Conservation (phyloP, 2,888 invertebrate species). For the Mamestra brassicae region DNA sequence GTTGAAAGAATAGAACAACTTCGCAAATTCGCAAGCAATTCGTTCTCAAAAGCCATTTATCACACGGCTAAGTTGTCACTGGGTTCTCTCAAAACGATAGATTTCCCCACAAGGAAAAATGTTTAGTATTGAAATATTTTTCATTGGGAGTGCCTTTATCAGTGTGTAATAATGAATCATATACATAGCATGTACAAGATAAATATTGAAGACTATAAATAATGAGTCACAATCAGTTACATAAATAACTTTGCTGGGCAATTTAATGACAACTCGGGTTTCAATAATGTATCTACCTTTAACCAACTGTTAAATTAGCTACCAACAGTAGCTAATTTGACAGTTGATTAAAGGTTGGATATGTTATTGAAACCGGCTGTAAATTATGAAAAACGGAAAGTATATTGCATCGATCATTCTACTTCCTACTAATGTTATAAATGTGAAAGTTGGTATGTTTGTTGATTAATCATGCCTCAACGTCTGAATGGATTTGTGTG, state of each 20-base stretch:
- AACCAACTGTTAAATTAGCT: too few species aligned
- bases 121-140: not conserved
- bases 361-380: too few species aligned
- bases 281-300: too few species aligned
- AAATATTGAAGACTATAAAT: constrained; percentile 23
- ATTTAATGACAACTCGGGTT: too few species aligned
- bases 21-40: too few species aligned
- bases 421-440: not conserved
- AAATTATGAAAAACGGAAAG: not conserved
- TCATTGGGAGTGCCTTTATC: constrained; percentile 29
- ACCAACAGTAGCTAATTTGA: too few species aligned
- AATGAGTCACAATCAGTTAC: constrained; percentile 44
- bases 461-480: not conserved
- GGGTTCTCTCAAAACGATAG: too few species aligned
- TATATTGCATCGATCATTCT: not conserved
- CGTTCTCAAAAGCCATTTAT: too few species aligned
- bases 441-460: not conserved
- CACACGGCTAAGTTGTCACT: too few species aligned
- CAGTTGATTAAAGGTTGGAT: too few species aligned
- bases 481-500: not conserved
- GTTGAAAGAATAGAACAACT: too few species aligned
- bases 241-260: constrained; percentile 4
- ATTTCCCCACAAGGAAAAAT: not conserved
- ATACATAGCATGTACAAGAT: constrained; percentile 31
- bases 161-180: constrained; percentile 36